phyloP scores from a whole-genome alignment of 1,140 invertebrate species.

The Caenorhabditis remanei region DNA sequence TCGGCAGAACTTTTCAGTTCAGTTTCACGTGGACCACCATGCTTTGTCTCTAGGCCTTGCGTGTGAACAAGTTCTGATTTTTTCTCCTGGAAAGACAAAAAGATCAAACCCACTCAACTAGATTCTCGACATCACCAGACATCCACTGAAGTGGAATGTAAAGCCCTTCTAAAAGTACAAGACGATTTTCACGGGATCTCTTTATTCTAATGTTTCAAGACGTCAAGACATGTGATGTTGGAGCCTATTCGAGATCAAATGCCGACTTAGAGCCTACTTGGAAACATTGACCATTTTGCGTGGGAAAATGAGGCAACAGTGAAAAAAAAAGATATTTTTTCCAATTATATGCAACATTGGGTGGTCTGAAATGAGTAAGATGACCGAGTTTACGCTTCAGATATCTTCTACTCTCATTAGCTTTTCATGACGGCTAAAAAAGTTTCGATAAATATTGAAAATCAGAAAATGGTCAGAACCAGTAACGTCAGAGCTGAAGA shows the following conservation, averaged over 20 bases:
- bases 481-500: not conserved
- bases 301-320: not conserved
- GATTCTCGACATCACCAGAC: not conserved
- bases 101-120: not conserved
- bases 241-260: slow-evolving; percentile 3
- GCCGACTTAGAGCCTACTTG: not conserved
- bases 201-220: not conserved
- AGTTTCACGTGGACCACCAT: too few relatives aligned
- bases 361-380: too few relatives aligned
- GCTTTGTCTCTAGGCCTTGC: too few relatives aligned
- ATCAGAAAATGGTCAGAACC: too few relatives aligned
- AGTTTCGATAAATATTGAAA: too few relatives aligned
- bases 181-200: not conserved
- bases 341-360: too few relatives aligned
- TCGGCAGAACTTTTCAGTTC: not conserved
- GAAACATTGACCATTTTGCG: slow-evolving; percentile 1
- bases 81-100: not conserved
- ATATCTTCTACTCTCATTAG: too few relatives aligned
- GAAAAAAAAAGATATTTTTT: too few relatives aligned
- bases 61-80: too few relatives aligned
- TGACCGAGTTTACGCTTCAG: too few relatives aligned
- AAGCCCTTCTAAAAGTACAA: slow-evolving; percentile 7
- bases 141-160: not conserved
- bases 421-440: too few relatives aligned
- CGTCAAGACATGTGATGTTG: slow-evolving; percentile 19